Percentiles rank a stretch among this genome's conserved stretches.
These are phyloP conservation scores for Gobiocypris rarus DNA, from an alignment of 2,113 vertebrate genomes.

Conservation along the genomic window DNA sequence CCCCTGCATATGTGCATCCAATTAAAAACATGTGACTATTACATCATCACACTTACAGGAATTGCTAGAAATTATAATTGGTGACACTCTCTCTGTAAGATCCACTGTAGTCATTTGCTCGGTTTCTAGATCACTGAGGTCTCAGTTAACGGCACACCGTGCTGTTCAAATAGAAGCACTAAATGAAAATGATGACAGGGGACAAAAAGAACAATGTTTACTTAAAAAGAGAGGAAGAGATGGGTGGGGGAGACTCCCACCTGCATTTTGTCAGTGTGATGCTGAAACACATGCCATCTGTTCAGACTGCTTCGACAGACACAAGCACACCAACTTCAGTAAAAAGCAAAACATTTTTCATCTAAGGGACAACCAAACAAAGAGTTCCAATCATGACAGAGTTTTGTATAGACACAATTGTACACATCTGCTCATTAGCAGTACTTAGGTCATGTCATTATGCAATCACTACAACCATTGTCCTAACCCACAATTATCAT, in stretches of 20 bases:
- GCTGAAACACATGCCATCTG: constrained; percentile 50
- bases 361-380: constrained; percentile 20
- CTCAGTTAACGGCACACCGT: background rate
- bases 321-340: constrained; percentile 32
- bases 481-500: constrained; percentile 36
- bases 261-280: constrained; percentile 41
- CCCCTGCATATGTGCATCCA: background rate
- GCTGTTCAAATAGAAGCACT: background rate
- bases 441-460: constrained; percentile 32
- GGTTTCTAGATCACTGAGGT: background rate
- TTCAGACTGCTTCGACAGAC: constrained; percentile 43
- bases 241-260: constrained; percentile 10
- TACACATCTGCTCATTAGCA: constrained; percentile 34
- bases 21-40: background rate
- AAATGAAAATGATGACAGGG: background rate
- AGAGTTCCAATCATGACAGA: background rate
- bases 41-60: background rate
- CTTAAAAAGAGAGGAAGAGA: constrained; percentile 3
- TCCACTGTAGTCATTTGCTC: background rate
- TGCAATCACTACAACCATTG: constrained; percentile 4
- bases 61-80: background rate
- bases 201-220: constrained; percentile 15
- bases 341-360: background rate
- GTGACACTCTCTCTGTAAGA: background rate
- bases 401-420: background rate